Percentiles rank a stretch among this genome's conserved stretches.
phyloP scores from a whole-genome alignment of 2,113 vertebrate species.

The Chrysemys picta region DNA sequence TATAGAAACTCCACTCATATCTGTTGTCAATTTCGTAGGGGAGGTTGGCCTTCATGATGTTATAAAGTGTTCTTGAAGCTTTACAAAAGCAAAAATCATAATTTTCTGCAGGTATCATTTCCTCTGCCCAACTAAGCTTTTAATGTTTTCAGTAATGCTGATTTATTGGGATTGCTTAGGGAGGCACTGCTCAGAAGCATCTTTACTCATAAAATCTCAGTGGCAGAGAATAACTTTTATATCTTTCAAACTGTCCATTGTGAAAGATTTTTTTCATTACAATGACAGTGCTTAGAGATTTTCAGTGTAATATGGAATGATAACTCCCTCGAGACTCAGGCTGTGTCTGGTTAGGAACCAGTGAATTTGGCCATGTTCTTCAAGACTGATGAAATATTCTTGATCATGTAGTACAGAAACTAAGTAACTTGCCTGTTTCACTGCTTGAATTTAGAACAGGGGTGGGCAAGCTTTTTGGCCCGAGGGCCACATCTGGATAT shows the following conservation, averaged over 20 bases:
- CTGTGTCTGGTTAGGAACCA: slow-evolving; percentile 43
- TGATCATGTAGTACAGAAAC: background rate
- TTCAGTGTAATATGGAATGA: slow-evolving; percentile 54
- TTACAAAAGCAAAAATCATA: background rate
- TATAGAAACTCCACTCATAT: background rate
- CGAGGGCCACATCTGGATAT: too few species aligned
- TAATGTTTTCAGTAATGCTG: slow-evolving; percentile 52
- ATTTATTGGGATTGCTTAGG: slow-evolving; percentile 64
- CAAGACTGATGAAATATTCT: background rate
- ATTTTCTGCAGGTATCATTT: slow-evolving; percentile 46
- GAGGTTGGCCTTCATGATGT: background rate
- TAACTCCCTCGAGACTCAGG: slow-evolving; percentile 26
- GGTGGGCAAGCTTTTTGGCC: too few species aligned
- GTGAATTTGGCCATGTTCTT: slow-evolving; percentile 7
- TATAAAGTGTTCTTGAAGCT: slow-evolving; percentile 39
- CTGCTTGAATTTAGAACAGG: background rate
- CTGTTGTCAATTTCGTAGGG: background rate
- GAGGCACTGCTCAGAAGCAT: slow-evolving; percentile 29
- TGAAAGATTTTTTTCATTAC: slow-evolving; percentile 65
- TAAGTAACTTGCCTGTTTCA: background rate
- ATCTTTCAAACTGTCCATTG: slow-evolving; percentile 68
- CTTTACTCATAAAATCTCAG: slow-evolving; percentile 63
- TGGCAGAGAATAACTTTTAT: slow-evolving; percentile 63
- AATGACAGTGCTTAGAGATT: slow-evolving; percentile 52
- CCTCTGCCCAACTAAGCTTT: slow-evolving; percentile 45